Evolutionary conservation across 2,888 invertebrate genomes (phyloP).

Genomic region (Philopedon plagiatum): DNA sequence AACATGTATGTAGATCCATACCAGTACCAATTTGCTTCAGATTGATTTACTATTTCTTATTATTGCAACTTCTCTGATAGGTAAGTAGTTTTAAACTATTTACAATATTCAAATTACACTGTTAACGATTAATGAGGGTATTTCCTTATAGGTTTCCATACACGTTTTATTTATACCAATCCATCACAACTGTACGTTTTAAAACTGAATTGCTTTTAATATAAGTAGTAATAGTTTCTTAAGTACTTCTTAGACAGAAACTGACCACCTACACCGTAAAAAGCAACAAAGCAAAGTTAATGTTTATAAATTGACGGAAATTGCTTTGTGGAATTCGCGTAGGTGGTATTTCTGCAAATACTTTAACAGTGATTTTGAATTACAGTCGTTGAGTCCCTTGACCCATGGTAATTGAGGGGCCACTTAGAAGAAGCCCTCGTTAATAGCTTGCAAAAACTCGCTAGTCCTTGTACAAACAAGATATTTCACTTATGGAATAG

Average conservation of each 20-base stretch:
- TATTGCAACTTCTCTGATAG: too few relatives aligned
- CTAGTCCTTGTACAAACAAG: too few relatives aligned
- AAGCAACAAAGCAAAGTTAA: neutral
- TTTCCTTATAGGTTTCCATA: too few relatives aligned
- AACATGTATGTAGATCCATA: too few relatives aligned
- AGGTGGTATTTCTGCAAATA: slow-evolving; percentile 13
- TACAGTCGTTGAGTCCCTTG: neutral
- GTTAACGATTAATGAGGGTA: too few relatives aligned
- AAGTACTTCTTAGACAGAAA: slow-evolving; percentile 4
- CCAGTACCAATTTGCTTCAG: too few relatives aligned
- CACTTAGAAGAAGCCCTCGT: neutral
- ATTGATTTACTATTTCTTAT: too few relatives aligned
- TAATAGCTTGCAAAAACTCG: too few relatives aligned
- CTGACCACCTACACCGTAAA: slow-evolving; percentile 9
- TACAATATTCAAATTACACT: too few relatives aligned
- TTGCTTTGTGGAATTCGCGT: slow-evolving; percentile 11
- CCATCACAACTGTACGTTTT: neutral
- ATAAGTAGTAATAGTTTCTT: neutral
- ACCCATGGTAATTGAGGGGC: neutral
- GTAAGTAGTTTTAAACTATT: too few relatives aligned
- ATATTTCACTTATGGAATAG: too few relatives aligned
- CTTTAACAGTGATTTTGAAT: slow-evolving; percentile 1
- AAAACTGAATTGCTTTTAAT: neutral
- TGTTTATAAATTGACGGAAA: slow-evolving; percentile 19
- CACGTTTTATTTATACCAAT: neutral